Conservation (phyloP, 2,797 vertebrate species). For the Chrysocyon brachyurus region DNA sequence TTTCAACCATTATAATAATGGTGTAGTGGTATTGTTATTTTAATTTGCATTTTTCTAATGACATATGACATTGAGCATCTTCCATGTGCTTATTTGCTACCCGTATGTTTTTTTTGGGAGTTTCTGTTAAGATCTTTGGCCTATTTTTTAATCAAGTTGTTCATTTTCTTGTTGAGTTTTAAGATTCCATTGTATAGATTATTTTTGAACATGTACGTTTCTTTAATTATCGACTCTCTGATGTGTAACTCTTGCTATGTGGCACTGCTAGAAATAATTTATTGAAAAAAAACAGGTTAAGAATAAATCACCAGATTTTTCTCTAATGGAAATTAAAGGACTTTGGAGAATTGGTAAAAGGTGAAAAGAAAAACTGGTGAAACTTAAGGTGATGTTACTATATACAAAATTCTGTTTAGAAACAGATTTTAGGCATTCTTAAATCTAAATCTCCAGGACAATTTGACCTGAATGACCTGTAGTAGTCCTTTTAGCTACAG, state of each 20-base stretch:
- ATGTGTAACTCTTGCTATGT: not conserved
- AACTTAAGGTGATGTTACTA: not conserved
- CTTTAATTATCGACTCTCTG: not conserved
- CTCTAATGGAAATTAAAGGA: not conserved
- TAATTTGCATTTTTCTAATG: not conserved
- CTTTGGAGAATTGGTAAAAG: not conserved
- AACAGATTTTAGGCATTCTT: not conserved
- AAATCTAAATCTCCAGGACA: not conserved
- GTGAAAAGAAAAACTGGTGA: not conserved
- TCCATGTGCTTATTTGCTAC: not conserved
- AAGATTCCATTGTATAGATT: not conserved
- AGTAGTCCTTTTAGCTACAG: not conserved
- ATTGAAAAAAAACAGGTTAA: not conserved
- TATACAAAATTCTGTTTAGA: not conserved
- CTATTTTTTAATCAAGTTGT: not conserved
- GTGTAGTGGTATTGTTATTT: not conserved
- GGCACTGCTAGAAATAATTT: not conserved
- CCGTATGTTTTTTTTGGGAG: not conserved
- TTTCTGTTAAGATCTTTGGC: not conserved
- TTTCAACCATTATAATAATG: not conserved
- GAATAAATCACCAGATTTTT: conserved; percentile 11
- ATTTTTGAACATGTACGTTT: not conserved
- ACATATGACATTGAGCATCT: not conserved
- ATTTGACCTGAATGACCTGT: not conserved
- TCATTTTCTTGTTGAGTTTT: not conserved